Percentiles rank a stretch among this genome's conserved stretches.
Evolutionary conservation across 2,888 invertebrate genomes (phyloP).

Genomic region (Augochlorella aurata): DNA sequence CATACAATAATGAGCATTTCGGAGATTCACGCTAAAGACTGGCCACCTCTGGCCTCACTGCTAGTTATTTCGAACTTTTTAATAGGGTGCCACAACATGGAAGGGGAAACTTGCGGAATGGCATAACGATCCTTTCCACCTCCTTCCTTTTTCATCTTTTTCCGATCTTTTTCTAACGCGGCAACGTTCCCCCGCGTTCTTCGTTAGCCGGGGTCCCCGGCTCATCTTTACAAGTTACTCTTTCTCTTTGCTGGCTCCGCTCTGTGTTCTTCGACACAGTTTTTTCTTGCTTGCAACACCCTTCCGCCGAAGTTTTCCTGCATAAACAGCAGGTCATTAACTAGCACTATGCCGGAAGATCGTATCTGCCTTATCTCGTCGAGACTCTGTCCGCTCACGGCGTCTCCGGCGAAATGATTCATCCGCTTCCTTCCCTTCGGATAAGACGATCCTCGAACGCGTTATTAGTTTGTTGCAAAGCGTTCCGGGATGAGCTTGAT

Average conservation of each 20-base stretch:
- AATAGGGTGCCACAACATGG: conserved; percentile 68
- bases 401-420: conserved; percentile 44
- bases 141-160: conserved; percentile 15
- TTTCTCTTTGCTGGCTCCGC: conserved; percentile 23
- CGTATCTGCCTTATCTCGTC: conserved; percentile 74
- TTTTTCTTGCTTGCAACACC: conserved; percentile 42
- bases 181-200: neutral
- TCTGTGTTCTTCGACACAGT: conserved; percentile 15
- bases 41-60: conserved; percentile 46
- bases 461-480: conserved; percentile 49
- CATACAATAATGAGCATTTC: conserved; percentile 64
- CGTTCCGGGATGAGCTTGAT: conserved; percentile 20
- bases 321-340: conserved; percentile 78
- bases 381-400: conserved; percentile 55
- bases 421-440: conserved; percentile 39
- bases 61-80: conserved; percentile 74
- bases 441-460: conserved; percentile 34
- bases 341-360: conserved; percentile 71
- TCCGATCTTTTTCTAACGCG: conserved; percentile 16
- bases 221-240: conserved; percentile 27
- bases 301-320: conserved; percentile 71
- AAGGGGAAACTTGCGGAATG: conserved; percentile 35
- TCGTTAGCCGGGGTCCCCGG: neutral
- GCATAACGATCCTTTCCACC: conserved; percentile 53
- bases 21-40: conserved; percentile 67